Conservation (phyloP, 2,797 vertebrate genomes). For the Antennarius maculatus region DNA sequence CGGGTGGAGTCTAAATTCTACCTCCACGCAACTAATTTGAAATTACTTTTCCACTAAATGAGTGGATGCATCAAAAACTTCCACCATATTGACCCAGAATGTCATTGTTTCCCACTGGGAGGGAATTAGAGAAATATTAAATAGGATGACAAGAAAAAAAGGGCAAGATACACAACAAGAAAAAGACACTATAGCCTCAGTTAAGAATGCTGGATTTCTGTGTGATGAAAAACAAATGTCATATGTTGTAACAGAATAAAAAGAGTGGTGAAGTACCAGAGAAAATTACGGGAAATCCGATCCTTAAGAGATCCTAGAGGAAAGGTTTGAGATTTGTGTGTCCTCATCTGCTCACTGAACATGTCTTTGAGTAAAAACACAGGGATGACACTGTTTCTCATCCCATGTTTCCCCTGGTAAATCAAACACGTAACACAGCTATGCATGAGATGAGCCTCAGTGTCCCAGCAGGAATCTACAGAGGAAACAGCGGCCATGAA, state of each 20-base stretch:
- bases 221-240: neutral
- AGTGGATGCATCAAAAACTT: neutral
- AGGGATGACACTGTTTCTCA: constrained; percentile 24
- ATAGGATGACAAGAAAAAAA: neutral
- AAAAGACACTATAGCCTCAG: constrained; percentile 6
- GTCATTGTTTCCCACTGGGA: too few relatives aligned
- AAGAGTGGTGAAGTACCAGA: neutral
- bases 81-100: neutral
- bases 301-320: neutral
- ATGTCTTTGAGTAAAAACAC: constrained; percentile 17
- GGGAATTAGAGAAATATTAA: neutral
- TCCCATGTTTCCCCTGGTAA: constrained; percentile 28
- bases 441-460: constrained; percentile 33
- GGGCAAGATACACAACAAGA: neutral
- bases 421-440: constrained; percentile 51
- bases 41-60: neutral
- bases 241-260: neutral
- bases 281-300: neutral
- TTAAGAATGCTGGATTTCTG: neutral
- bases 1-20: neutral
- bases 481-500: constrained; percentile 29
- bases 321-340: neutral
- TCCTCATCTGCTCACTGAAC: neutral
- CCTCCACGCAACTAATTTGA: neutral
- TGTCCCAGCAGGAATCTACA: constrained; percentile 21